Evolutionary conservation across 92 coral and sea anemone species (phyloP).

Genomic region (Epizoanthus ramosus): DNA sequence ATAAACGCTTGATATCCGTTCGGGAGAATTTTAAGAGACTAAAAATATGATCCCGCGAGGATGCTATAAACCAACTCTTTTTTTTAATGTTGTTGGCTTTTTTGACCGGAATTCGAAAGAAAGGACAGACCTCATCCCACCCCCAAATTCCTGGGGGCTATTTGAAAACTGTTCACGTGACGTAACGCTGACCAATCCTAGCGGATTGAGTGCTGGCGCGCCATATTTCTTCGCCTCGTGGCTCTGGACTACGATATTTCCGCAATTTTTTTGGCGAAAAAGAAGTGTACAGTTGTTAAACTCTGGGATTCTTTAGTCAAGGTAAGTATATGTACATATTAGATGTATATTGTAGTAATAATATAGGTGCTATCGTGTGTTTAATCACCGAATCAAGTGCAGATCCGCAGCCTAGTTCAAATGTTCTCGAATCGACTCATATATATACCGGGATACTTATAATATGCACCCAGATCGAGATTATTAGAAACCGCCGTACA

Average conservation of each 20-base stretch:
- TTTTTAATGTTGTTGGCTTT: too few relatives aligned
- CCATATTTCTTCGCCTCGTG: constrained; percentile 93
- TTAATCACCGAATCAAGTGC: not conserved
- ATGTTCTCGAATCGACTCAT: not conserved
- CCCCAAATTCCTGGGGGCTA: too few relatives aligned
- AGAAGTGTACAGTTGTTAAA: not conserved
- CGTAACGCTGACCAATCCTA: constrained; percentile 69
- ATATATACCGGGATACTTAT: not conserved
- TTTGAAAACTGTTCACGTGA: constrained; percentile 11
- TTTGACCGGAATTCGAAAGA: too few relatives aligned
- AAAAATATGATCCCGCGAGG: too few relatives aligned
- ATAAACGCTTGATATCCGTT: too few relatives aligned
- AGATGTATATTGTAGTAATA: not conserved
- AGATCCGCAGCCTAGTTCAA: not conserved
- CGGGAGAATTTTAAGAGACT: too few relatives aligned
- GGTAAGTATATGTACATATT: constrained; percentile 35
- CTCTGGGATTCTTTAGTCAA: not conserved
- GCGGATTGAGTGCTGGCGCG: constrained; percentile 71
- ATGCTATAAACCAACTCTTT: too few relatives aligned
- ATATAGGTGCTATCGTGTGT: not conserved
- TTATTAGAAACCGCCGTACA: not conserved
- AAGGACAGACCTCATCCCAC: too few relatives aligned
- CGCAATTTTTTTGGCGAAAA: constrained; percentile 16
- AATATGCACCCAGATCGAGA: not conserved
- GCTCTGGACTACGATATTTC: constrained; percentile 28